Base-by-base conservation (phyloP, 2,888 invertebrate species). In the Aplocera efformata region DNA sequence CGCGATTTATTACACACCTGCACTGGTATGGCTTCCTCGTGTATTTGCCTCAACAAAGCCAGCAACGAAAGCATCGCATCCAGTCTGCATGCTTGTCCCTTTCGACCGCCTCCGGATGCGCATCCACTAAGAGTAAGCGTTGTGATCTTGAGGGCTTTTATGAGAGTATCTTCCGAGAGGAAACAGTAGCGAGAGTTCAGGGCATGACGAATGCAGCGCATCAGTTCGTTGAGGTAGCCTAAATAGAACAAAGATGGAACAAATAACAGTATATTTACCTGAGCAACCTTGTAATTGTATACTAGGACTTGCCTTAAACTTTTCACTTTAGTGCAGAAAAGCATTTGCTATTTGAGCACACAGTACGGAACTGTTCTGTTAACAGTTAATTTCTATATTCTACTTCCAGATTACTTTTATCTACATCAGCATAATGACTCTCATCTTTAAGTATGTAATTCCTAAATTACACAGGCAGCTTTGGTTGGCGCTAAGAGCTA, bases 211-310 rank as follows among this genome's bases (percentile, higher is more conserved):
- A 82, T 67, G 48, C 86, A 85, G 10, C 79, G 79, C 63, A 79
- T 70, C 37, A 85, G 36, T 50, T 85, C 85, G 57, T 85, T 85
- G 1, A 85, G 67, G 53, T 84, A 85, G 36, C 86, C 86, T 85
- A 57, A 36, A 60, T 60, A 38, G 27, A 33, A 2, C 7, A 25
- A 2, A 9, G 8, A 7, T 22, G 7, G 10, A 6, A 26, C n/a
- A n/a, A 8, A 6, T 20, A 17, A 17, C n/a, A n/a, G n/a, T n/a
- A n/a, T n/a, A n/a, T n/a, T n/a, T n/a, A n/a, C n/a, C n/a, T n/a
- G n/a, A n/a, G n/a, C n/a, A n/a, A n/a, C n/a, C n/a, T n/a, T n/a
- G n/a, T n/a, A n/a, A n/a, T n/a, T n/a, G n/a, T n/a, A n/a, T n/a
- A n/a, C n/a, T n/a, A n/a, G n/a, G n/a, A n/a, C n/a, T n/a, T n/a